Percentiles rank a stretch among this genome's conserved stretches.
phyloP scores from a whole-genome alignment of 2,888 invertebrate species.

The Trypoxylon attenuatum region DNA sequence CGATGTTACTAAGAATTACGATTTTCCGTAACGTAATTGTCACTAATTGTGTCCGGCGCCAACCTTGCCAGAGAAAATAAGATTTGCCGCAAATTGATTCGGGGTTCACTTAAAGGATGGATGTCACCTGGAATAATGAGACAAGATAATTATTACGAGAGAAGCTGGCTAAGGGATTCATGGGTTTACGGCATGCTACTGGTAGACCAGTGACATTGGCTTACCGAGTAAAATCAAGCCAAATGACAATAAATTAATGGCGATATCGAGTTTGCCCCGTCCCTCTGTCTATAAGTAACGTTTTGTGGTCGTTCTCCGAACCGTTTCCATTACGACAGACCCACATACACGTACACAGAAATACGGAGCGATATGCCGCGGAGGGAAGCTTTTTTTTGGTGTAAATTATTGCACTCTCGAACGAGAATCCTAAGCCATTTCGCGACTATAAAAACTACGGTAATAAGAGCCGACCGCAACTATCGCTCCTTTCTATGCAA shows the following conservation, averaged over 20 bases:
- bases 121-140: too few relatives aligned
- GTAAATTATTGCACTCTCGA: conserved; percentile 44
- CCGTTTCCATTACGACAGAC: conserved; percentile 32
- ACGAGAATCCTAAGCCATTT: conserved; percentile 38
- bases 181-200: too few relatives aligned
- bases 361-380: conserved; percentile 4
- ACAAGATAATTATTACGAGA: too few relatives aligned
- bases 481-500: conserved; percentile 51
- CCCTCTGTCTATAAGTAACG: conserved; percentile 22
- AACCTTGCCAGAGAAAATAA: too few relatives aligned
- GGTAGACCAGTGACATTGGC: too few relatives aligned
- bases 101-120: too few relatives aligned
- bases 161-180: too few relatives aligned
- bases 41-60: too few relatives aligned
- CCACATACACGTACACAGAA: too few relatives aligned
- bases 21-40: not conserved
- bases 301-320: conserved; percentile 31
- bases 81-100: too few relatives aligned
- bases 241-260: conserved; percentile 27
- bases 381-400: conserved; percentile 36
- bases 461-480: conserved; percentile 38
- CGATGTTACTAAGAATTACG: not conserved
- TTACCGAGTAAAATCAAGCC: conserved; percentile 23
- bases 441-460: conserved; percentile 42
- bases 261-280: conserved; percentile 11